Conservation (phyloP, 37 sponge, comb jelly and placozoan genomes). For the Agelas oroides region DNA sequence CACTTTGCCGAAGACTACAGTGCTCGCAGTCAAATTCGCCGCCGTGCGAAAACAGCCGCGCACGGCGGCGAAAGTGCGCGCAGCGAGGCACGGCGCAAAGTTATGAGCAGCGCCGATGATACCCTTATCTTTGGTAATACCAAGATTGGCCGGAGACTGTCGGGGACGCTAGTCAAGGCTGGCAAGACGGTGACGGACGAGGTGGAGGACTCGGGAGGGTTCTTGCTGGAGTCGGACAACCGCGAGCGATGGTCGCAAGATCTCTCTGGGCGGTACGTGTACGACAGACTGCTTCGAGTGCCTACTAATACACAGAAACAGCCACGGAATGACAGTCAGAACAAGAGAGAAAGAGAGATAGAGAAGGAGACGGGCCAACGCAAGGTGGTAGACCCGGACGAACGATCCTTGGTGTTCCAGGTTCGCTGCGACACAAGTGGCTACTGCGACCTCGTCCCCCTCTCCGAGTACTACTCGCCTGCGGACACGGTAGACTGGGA, state of each 20-base stretch:
- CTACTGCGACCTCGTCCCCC: neutral
- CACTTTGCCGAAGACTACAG: neutral
- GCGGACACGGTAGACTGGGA: slow-evolving; percentile 32
- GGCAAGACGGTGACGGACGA: slow-evolving; percentile 10
- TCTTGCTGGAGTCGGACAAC: neutral
- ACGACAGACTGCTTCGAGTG: slow-evolving; percentile 36
- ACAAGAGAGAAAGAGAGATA: no score
- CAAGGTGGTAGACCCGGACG: no score
- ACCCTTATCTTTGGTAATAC: neutral
- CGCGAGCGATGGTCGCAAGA: slow-evolving; percentile 32
- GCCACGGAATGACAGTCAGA: no score
- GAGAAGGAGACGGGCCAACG: no score
- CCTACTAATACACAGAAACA: no score
- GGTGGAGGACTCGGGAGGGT: slow-evolving; percentile 31
- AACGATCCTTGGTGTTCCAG: no score
- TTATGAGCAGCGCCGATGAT: no score
- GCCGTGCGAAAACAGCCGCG: slow-evolving; percentile 18
- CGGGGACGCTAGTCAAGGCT: slow-evolving; percentile 45
- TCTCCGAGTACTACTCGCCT: neutral
- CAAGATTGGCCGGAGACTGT: slow-evolving; percentile 21
- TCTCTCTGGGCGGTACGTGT: slow-evolving; percentile 7
- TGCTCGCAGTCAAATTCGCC: no score
- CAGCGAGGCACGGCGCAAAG: neutral
- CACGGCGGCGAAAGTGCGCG: neutral
- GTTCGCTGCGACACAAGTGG: no score